Base-by-base conservation (phyloP, 2,113 vertebrate species). In the Ceuthmochares aereus region DNA sequence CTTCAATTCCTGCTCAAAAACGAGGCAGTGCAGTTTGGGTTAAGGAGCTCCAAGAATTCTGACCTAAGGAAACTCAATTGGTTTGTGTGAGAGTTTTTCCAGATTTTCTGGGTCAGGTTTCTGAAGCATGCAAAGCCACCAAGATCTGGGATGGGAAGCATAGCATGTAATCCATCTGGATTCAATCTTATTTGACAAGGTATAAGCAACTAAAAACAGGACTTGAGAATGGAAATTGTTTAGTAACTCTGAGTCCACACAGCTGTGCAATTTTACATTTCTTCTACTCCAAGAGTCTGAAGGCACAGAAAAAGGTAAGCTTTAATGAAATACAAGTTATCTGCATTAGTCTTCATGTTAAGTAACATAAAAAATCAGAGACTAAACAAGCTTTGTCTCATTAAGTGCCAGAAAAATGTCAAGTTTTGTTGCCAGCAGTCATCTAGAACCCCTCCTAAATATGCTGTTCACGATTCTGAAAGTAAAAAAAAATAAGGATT, bases 51-150 rank as follows among this genome's bases (percentile, higher is more conserved):
- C 62, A 89, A 87, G 69, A 91, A 81, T 60, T 54, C 51, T 91
- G 56, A 72, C 30, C 75, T 60, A 63, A 85, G 60, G 32, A 90
- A 92, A 84, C 77, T 70, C 68, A 90, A 67, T 6, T 75, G n/a
- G 29, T 80, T 86, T 67, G 20, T 59, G 36, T 70, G 37, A 84
- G 60, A 19, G 29, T 84, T 92, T 63, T 86, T 68, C 73, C 49
- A 92, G 17, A 94, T 91, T 75, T 81, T 49, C 52, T 86, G 43
- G 36, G 77, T 84, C 34, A 70, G 59, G 68, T 88, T 86, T 95
- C 56, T 84, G 86, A 91, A 95, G 30, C 52, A 72, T 95, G 40
- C 52, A 93, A 95, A 92, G 22, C 10, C 43, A 81, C 34, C 21
- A 64, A 3, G 34, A 21, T 54, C 60, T 89, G 77, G 51, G 40